Base-by-base conservation (phyloP, 2,888 invertebrate genomes). In the Priocnemis perturbator region DNA sequence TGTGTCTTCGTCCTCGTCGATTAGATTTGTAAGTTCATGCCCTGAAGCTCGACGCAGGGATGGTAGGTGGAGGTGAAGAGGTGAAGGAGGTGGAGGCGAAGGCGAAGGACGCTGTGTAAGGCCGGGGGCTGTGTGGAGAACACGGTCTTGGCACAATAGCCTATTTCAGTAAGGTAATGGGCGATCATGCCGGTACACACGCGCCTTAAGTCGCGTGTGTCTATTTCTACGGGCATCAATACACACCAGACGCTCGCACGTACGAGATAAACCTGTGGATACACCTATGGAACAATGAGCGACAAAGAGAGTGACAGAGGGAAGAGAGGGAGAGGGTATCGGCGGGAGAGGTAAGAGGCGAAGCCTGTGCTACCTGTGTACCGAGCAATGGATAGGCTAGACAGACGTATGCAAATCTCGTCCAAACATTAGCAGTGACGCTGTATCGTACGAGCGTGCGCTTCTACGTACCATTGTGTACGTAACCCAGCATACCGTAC, bases 401-500 rank as follows among this genome's bases (percentile, higher is more conserved):
- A 85, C 85, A 86, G 86, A 86, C 88, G 81, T 86, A 88, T 88
- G 88, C 88, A 88, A 88, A 88, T 88, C 82, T 83, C 83, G 81
- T 73, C 73, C 81, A 88, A 88, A 88, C 88, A 88, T 85, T 83
- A 85, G 80, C 81, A 79, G 78, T 77, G 79, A 79, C 81, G 81
- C 79, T 81, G 77, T 50, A 50, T 19, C 50, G 19, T 50, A 50
- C 17, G 50, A 50, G 50, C 50, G 7, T 19, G 17, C n/a, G 50
- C 37, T 37, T 37, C 26, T 26, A 11, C 37, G 14, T 37, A 37
- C 37, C 11, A 37, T 37, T 37, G 37, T 37, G 37, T 37, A 37
- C 37, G 37, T 37, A 37, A 37, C 14, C 37, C 37, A 11, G 37
- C 37, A 37, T 11, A 37, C 37, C 37, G 37, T 37, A 11, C 37